Evolutionary conservation across 2,888 invertebrate species (phyloP).

Genomic region (Andricus quercusramuli): DNA sequence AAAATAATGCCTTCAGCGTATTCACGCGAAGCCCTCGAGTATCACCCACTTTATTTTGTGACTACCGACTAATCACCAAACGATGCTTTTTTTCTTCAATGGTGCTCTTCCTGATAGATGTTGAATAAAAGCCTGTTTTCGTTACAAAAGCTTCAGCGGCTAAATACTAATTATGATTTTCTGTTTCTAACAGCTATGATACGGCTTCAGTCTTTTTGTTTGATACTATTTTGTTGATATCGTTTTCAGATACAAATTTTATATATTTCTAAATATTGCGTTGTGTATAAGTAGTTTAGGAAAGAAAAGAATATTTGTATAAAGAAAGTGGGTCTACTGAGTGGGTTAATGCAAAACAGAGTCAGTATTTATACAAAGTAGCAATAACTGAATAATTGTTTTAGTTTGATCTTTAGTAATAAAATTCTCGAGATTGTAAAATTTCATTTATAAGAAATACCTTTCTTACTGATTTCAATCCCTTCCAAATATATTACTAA

Average conservation of each 20-base stretch:
- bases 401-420: constrained; percentile 35
- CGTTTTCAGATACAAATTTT: constrained; percentile 10
- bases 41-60: constrained; percentile 26
- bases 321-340: constrained; percentile 20
- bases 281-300: constrained; percentile 15
- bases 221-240: constrained; percentile 6
- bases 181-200: neutral
- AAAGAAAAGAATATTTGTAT: constrained; percentile 17
- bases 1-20: constrained; percentile 56
- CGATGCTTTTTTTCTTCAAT: constrained; percentile 14
- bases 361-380: constrained; percentile 41
- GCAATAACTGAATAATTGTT: constrained; percentile 27
- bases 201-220: neutral
- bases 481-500: neutral
- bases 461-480: neutral
- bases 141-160: neutral
- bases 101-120: constrained; percentile 22
- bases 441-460: constrained; percentile 14
- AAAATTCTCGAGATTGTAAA: constrained; percentile 27
- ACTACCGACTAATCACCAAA: neutral
- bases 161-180: neutral
- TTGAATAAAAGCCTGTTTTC: neutral
- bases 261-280: constrained; percentile 37
- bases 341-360: constrained; percentile 17
- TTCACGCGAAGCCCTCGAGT: constrained; percentile 34